Percentiles rank a stretch among this genome's conserved stretches.
phyloP scores from a whole-genome alignment of 2,888 invertebrate genomes.

The Chloroclysta siterata region DNA sequence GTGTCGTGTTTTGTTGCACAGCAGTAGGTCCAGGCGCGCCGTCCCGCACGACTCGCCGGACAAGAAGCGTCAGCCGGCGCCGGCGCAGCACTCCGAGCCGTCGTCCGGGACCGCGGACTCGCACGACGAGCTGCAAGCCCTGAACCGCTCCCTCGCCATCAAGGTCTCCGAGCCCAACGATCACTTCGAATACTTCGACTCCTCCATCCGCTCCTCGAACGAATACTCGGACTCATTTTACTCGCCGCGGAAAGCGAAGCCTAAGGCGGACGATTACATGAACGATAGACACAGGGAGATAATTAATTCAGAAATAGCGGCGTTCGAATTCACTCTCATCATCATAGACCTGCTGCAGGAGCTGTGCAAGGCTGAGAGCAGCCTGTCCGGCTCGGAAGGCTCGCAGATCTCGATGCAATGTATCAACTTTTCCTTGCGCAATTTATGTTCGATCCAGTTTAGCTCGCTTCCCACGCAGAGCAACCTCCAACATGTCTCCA shows the following conservation, averaged over 20 bases:
- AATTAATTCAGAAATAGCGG: constrained; percentile 78
- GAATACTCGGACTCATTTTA: constrained; percentile 64
- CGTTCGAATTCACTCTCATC: constrained; percentile 84
- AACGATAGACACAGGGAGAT: constrained; percentile 81
- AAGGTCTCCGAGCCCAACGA: constrained; percentile 84
- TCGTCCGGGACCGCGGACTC: constrained; percentile 79
- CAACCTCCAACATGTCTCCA: constrained; percentile 68
- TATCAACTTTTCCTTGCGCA: constrained; percentile 85
- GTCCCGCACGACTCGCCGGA: constrained; percentile 56
- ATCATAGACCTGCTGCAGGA: constrained; percentile 84
- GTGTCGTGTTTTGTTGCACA: not conserved
- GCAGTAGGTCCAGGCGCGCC: constrained; percentile 57
- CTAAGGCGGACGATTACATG: constrained; percentile 81
- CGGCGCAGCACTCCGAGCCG: constrained; percentile 50
- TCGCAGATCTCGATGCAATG: constrained; percentile 85
- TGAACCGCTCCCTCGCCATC: constrained; percentile 81
- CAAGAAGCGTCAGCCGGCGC: constrained; percentile 52
- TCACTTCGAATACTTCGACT: constrained; percentile 87
- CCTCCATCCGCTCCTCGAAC: constrained; percentile 66
- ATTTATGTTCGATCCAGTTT: constrained; percentile 86
- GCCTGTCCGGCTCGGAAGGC: constrained; percentile 79
- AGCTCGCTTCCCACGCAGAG: constrained; percentile 70
- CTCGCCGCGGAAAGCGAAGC: constrained; percentile 69
- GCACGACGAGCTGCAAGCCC: constrained; percentile 77
- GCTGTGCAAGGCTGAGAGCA: constrained; percentile 81